Conservation (phyloP, 1,140 invertebrate genomes). For the Drosophila tani region DNA sequence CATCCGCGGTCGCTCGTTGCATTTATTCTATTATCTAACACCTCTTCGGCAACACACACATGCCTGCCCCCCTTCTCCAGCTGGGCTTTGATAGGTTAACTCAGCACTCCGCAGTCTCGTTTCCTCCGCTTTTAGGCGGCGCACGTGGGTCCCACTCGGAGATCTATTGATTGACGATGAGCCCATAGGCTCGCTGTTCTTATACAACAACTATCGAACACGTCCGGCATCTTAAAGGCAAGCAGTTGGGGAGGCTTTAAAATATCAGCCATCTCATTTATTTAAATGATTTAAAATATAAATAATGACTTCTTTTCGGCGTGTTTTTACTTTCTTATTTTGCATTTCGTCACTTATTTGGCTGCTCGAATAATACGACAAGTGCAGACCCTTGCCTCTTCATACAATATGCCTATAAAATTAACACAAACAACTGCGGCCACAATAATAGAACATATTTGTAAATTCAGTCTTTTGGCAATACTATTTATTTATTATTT, state of each 20-base stretch:
- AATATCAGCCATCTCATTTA: background rate
- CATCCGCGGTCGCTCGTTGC: background rate
- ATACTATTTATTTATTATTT: too few species aligned
- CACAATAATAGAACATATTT: slow-evolving; percentile 1
- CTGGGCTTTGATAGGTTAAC: slow-evolving; percentile 43
- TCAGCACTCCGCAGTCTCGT: background rate
- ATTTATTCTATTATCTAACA: slow-evolving; percentile 43
- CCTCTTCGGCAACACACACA: slow-evolving; percentile 8
- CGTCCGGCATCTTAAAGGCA: background rate
- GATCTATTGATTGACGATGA: slow-evolving; percentile 34
- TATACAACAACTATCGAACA: slow-evolving; percentile 13
- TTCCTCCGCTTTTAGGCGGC: slow-evolving; percentile 3
- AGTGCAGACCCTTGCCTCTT: background rate
- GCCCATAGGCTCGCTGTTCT: slow-evolving; percentile 2
- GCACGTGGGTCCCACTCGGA: slow-evolving; percentile 26
- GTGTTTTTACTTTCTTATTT: background rate
- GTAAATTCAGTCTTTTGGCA: too few species aligned
- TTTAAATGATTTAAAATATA: background rate
- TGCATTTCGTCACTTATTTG: slow-evolving; percentile 3
- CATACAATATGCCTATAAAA: background rate
- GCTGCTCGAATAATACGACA: background rate
- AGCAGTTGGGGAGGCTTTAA: background rate
- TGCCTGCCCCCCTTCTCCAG: background rate
- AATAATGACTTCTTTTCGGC: background rate
- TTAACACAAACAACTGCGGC: slow-evolving; percentile 2